These are phyloP conservation scores for Trissolcus brochymenae DNA, from an alignment of 2,888 invertebrate genomes.

Conservation along the genomic window DNA sequence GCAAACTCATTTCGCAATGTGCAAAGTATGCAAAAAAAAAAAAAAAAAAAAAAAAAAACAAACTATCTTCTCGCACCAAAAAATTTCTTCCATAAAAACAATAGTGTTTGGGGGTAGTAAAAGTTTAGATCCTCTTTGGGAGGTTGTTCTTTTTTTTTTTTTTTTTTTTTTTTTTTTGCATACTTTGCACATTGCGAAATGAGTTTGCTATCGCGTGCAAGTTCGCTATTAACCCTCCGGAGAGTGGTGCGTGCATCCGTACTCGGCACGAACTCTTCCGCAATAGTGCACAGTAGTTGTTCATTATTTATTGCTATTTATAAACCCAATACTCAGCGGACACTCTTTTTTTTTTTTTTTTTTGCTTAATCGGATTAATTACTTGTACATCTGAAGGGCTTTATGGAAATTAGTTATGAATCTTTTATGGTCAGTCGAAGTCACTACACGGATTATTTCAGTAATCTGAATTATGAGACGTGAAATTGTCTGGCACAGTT, in stretches of 20 bases:
- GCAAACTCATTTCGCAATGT: no score
- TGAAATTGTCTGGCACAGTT: constrained; percentile 1
- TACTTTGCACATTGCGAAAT: constrained; percentile 33
- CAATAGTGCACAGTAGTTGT: constrained; percentile 11
- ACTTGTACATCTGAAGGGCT: background rate
- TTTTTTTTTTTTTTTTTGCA: constrained; percentile 25
- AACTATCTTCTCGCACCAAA: no score
- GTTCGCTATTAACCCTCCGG: constrained; percentile 28
- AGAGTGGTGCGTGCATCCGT: constrained; percentile 21
- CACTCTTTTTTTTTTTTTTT: background rate
- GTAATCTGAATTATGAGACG: constrained; percentile 16
- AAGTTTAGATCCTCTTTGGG: no score
- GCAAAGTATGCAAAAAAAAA: no score
- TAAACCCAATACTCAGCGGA: background rate
- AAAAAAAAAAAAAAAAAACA: no score
- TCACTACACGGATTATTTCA: background rate
- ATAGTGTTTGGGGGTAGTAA: no score
- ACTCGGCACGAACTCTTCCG: constrained; percentile 20
- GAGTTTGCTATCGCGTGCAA: constrained; percentile 37
- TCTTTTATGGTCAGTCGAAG: background rate
- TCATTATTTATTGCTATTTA: constrained; percentile 1
- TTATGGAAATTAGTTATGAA: constrained; percentile 19
- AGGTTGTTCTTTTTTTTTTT: no score
- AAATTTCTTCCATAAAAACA: no score
- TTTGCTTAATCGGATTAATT: background rate